Evolutionary conservation across 2,113 vertebrate genomes (phyloP).

Genomic region (Anolis sagrei): DNA sequence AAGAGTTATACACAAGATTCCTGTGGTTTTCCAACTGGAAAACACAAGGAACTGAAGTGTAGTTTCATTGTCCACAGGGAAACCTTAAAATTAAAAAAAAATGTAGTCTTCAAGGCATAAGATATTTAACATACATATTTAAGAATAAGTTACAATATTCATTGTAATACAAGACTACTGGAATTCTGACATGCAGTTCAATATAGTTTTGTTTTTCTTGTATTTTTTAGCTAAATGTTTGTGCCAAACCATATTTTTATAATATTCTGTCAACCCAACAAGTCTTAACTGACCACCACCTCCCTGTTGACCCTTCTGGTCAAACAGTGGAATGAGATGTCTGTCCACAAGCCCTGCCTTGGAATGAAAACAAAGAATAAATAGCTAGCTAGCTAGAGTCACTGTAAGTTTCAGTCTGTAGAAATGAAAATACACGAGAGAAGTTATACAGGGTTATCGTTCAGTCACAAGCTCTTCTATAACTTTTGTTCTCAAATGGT

Average conservation of each 20-base stretch:
- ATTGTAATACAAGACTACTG: neutral
- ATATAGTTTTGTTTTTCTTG: neutral
- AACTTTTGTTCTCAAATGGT: conserved; percentile 33
- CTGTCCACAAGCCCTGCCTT: conserved; percentile 16
- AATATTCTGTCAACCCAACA: neutral
- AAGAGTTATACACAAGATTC: neutral
- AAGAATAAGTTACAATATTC: conserved; percentile 10
- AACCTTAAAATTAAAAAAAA: neutral
- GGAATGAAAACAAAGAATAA: conserved; percentile 24
- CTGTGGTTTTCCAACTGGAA: neutral
- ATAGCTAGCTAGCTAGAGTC: conserved; percentile 1
- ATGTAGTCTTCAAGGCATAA: neutral
- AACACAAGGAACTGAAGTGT: neutral
- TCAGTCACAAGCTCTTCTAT: conserved; percentile 36
- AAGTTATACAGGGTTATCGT: neutral
- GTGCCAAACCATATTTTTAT: neutral
- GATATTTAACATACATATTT: no score
- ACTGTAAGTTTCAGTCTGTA: neutral
- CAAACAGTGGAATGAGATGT: neutral
- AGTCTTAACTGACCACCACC: neutral
- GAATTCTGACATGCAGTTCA: conserved; percentile 2
- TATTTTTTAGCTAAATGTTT: neutral
- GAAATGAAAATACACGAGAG: conserved; percentile 23
- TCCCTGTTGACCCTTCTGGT: neutral
- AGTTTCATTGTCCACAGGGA: neutral